phyloP scores from a whole-genome alignment of 1,140 invertebrate genomes.

The Drosophila guanche region DNA sequence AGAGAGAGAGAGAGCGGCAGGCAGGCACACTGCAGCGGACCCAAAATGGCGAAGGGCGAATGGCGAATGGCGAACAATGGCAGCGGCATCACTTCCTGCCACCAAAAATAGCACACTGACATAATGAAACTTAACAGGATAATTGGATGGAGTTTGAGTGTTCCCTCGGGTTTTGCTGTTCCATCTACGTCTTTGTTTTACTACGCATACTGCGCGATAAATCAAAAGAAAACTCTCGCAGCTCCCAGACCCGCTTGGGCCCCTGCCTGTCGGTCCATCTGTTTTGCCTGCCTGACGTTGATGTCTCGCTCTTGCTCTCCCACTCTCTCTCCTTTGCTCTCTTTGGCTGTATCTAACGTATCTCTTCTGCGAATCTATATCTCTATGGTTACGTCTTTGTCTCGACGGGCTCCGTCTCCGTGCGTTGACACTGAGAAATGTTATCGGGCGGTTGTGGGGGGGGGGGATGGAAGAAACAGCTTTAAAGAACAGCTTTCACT shows the following conservation, averaged over 20 bases:
- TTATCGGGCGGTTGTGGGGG: constrained; percentile 31
- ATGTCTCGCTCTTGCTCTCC: constrained; percentile 15
- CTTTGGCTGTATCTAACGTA: not conserved
- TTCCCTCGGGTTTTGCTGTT: constrained; percentile 12
- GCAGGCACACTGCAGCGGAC: constrained; percentile 5
- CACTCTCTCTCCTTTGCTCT: no score
- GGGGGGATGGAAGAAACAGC: constrained; percentile 21
- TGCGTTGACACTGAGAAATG: constrained; percentile 67
- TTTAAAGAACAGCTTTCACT: constrained; percentile 43
- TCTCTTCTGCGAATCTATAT: constrained; percentile 7
- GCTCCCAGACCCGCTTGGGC: not conserved
- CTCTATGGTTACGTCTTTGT: constrained; percentile 11
- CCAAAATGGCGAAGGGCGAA: not conserved
- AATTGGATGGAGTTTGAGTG: constrained; percentile 70
- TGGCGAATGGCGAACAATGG: constrained; percentile 32
- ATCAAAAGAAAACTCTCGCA: constrained; percentile 50
- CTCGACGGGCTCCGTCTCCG: not conserved
- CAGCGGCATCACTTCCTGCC: constrained; percentile 35
- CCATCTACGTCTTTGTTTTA: constrained; percentile 3
- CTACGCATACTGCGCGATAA: constrained; percentile 49
- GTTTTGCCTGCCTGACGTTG: constrained; percentile 19
- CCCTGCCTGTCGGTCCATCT: constrained; percentile 6
- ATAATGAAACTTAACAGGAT: constrained; percentile 78
- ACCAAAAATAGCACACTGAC: constrained; percentile 54
- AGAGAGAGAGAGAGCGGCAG: no score